Conservation (phyloP, 2,797 vertebrate species). For the Crenuchus spilurus region DNA sequence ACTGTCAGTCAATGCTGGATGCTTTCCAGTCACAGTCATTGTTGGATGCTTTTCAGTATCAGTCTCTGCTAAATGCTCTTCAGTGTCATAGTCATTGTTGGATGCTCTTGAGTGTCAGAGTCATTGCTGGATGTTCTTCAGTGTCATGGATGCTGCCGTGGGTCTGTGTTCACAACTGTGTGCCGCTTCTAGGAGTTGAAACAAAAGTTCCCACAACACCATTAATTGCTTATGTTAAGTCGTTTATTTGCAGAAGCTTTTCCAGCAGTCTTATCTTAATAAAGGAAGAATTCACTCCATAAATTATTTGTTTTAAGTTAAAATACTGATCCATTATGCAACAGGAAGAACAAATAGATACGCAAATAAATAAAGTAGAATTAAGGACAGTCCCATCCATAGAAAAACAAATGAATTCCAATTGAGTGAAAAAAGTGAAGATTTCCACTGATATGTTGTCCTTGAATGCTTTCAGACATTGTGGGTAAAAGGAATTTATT, state of each 20-base stretch:
- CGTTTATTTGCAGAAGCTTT: constrained; percentile 76
- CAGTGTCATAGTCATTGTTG: too few species aligned
- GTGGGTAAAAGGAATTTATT: not conserved
- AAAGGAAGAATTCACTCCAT: constrained; percentile 33
- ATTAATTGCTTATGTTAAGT: constrained; percentile 70
- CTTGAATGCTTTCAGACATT: not conserved
- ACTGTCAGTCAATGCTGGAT: too few species aligned
- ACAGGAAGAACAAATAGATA: constrained; percentile 27
- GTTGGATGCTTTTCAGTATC: too few species aligned
- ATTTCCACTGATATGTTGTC: constrained; percentile 46
- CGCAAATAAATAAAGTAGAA: constrained; percentile 59
- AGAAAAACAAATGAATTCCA: constrained; percentile 71
- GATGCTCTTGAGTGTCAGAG: not conserved
- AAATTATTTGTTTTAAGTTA: constrained; percentile 66
- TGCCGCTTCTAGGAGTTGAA: constrained; percentile 63
- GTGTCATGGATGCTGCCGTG: constrained; percentile 33
- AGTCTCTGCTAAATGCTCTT: too few species aligned
- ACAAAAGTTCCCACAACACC: constrained; percentile 78
- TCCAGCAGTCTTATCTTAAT: constrained; percentile 57
- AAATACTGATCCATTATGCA: constrained; percentile 47
- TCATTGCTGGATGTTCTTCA: not conserved
- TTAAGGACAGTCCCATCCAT: constrained; percentile 63
- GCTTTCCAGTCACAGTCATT: too few species aligned
- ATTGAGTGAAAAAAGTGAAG: constrained; percentile 37
- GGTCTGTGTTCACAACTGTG: constrained; percentile 65